These are phyloP conservation scores for Micropoecilia bifurca DNA, from an alignment of 2,797 vertebrate genomes.

Conservation along the genomic window DNA sequence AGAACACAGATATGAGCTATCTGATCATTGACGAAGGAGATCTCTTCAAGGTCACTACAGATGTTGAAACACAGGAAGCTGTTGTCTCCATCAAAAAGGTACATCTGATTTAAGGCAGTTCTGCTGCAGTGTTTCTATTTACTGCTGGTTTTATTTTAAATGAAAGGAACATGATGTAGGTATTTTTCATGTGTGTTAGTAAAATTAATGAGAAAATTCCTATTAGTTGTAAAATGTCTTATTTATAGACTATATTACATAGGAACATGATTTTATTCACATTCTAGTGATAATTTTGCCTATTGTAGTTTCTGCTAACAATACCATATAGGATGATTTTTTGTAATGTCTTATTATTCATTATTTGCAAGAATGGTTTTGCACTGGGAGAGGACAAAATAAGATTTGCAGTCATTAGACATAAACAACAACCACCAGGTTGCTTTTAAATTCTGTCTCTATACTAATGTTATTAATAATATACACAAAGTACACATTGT, in stretches of 20 bases:
- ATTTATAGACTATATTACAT: not conserved
- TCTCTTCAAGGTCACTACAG: conserved; percentile 91
- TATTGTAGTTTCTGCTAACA: not conserved
- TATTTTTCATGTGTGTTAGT: not conserved
- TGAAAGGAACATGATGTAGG: not conserved
- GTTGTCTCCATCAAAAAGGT: conserved; percentile 93
- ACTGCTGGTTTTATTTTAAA: not conserved
- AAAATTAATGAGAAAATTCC: not conserved
- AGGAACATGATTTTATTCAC: too few relatives aligned
- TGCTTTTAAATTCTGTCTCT: not conserved
- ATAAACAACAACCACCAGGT: not conserved
- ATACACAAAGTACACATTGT: not conserved
- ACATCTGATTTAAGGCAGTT: conserved; percentile 6
- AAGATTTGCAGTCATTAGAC: not conserved
- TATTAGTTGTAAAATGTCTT: not conserved
- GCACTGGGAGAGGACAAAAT: not conserved
- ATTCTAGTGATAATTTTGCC: not conserved
- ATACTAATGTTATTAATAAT: not conserved
- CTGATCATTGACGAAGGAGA: conserved; percentile 90
- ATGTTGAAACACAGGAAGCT: conserved; percentile 93
- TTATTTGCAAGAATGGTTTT: not conserved
- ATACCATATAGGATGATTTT: not conserved
- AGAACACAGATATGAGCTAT: conserved; percentile 98
- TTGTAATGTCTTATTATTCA: not conserved
- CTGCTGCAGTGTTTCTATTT: not conserved